Evolutionary conservation across 2,888 invertebrate genomes (phyloP), one percentile per base, ranked within the genome.

Genomic region (Cerastis rubricosa): DNA sequence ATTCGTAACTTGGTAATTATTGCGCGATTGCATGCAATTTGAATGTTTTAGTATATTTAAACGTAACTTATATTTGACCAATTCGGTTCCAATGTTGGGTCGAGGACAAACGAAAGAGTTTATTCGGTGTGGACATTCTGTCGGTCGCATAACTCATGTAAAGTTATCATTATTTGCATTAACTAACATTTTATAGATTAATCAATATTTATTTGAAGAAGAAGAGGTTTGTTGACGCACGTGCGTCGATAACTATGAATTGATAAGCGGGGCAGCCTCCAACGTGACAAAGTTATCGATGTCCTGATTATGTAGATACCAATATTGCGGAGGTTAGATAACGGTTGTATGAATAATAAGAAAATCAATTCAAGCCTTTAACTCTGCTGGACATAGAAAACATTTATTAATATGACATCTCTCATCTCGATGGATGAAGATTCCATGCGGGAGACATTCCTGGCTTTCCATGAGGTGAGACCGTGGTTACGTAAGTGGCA

Each of bases 31-130:
- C 78, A 71, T 84, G 79, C 79, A 81, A 81, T 84, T 84, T 77
- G 68, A 86, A 79, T 81, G 74, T 85, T 85, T 85, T 85, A 84
- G 81, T 83, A 71, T 83, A 84, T 76, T 76, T 76, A 78, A 78
- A 74, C 71, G 71, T 81, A 71, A 71, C 81, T 71, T 84, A 78
- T 81, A 78, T 85, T 85, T 85, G 76, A 69, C 70, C 81, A 76
- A 66, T 84, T 71, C 63, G 40, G 57, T 85, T 81, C 84, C 76
- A 85, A 85, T 84, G 78, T 81, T 76, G 70, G 59, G 76, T 76
- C 85, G 84, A 85, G 85, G 85, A 73, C 86, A 76, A 51, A 71
- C 65, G 68, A 74, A 59, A 76, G 71, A 65, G 47, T 68, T 64
- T 14, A 69, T 66, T 83, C 1, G 40, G 45, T 84, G 64, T 73